Percentiles rank a stretch among this genome's conserved stretches.
phyloP scores from a whole-genome alignment of 2,113 vertebrate genomes.

The Micronisus gabar region DNA sequence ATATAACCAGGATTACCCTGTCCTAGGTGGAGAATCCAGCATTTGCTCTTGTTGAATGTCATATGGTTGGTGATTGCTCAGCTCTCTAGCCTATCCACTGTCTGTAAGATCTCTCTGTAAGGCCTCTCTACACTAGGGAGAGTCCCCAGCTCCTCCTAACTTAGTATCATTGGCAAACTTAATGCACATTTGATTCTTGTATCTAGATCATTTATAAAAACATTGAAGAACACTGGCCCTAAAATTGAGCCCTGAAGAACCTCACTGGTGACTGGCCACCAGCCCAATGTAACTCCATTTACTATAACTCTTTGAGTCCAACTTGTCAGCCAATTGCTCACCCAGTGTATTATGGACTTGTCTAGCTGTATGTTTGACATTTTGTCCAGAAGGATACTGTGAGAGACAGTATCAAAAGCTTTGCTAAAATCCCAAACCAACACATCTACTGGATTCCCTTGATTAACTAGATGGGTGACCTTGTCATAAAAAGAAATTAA shows the following conservation, averaged over 20 bases:
- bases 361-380: not conserved
- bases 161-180: not conserved
- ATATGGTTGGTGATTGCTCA: not conserved
- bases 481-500: not conserved
- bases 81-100: not conserved
- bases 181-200: not conserved
- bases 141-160: too few relatives aligned
- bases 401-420: not conserved
- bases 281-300: too few relatives aligned
- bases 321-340: not conserved
- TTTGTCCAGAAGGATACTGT: not conserved
- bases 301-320: not conserved
- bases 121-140: too few relatives aligned
- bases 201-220: not conserved
- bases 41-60: not conserved
- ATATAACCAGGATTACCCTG: not conserved
- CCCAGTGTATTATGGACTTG: not conserved
- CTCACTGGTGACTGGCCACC: too few relatives aligned
- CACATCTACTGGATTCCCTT: not conserved
- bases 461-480: not conserved
- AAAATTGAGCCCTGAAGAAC: too few relatives aligned
- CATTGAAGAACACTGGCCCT: not conserved
- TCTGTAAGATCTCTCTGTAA: too few relatives aligned
- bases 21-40: not conserved
- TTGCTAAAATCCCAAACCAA: not conserved